These are phyloP conservation scores for Diabrotica virgifera DNA, from an alignment of 1,140 invertebrate genomes.

Conservation along the genomic window DNA sequence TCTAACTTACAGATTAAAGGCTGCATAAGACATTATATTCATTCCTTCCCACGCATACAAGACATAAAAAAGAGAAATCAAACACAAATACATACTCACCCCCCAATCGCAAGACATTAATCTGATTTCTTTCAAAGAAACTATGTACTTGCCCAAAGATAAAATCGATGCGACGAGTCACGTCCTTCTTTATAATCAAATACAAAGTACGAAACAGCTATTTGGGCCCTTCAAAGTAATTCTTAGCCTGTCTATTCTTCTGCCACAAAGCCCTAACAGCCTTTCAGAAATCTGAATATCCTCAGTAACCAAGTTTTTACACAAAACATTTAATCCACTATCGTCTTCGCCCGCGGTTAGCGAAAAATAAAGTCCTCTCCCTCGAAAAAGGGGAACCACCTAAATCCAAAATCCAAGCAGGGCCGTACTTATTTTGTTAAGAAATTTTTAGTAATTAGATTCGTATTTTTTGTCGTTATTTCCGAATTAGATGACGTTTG, in stretches of 20 bases:
- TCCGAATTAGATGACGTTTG: too few species aligned
- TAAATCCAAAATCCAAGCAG: neutral
- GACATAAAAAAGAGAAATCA: too few species aligned
- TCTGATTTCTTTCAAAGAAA: too few species aligned
- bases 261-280: neutral
- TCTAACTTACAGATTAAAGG: too few species aligned
- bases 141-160: too few species aligned
- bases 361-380: slow-evolving; percentile 2
- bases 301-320: neutral
- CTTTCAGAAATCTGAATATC: neutral
- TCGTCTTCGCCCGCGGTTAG: neutral
- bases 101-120: too few species aligned
- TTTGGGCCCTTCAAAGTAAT: neutral
- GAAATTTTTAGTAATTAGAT: too few species aligned
- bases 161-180: too few species aligned
- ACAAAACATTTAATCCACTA: slow-evolving; percentile 3
- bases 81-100: too few species aligned
- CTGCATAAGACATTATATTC: too few species aligned
- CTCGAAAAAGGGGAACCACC: neutral
- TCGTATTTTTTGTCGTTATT: too few species aligned
- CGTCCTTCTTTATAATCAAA: neutral
- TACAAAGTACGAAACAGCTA: slow-evolving; percentile 2
- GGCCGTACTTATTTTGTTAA: neutral
- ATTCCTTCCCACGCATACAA: too few species aligned
- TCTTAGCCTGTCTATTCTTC: neutral